Conservation (phyloP, 1,140 invertebrate species). For the Drosophila orosa region DNA sequence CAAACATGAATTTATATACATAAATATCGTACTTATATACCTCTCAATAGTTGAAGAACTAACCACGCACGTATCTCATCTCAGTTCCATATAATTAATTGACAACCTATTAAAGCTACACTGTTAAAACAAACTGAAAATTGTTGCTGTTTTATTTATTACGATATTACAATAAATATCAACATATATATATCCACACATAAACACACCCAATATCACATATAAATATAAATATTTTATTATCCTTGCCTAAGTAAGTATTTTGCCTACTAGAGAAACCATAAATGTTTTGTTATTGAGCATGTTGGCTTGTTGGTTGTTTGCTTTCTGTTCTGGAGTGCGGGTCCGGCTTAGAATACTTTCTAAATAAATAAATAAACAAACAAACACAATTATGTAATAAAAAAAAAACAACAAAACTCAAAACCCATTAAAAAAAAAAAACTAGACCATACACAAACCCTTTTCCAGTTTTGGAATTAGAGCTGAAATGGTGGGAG, state of each 20-base stretch:
- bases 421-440: not conserved
- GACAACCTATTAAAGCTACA: slow-evolving; percentile 80
- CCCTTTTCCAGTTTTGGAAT: slow-evolving; percentile 52
- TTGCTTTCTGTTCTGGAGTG: slow-evolving; percentile 76
- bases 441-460: slow-evolving; percentile 39
- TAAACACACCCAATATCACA: slow-evolving; percentile 36
- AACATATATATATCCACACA: slow-evolving; percentile 39
- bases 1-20: slow-evolving; percentile 51
- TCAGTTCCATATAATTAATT: slow-evolving; percentile 74
- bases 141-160: slow-evolving; percentile 81
- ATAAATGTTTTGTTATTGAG: slow-evolving; percentile 74
- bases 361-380: slow-evolving; percentile 34
- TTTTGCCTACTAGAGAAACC: slow-evolving; percentile 46
- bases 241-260: slow-evolving; percentile 69
- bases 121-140: slow-evolving; percentile 72
- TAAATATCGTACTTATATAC: slow-evolving; percentile 66
- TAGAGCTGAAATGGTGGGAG: slow-evolving; percentile 19
- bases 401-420: slow-evolving; percentile 24
- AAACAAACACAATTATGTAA: slow-evolving; percentile 35
- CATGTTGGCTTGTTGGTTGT: slow-evolving; percentile 80
- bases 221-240: slow-evolving; percentile 49
- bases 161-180: slow-evolving; percentile 52
- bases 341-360: slow-evolving; percentile 63
- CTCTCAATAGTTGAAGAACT: slow-evolving; percentile 58
- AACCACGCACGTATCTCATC: slow-evolving; percentile 75